Percentiles rank a stretch among this genome's conserved stretches.
phyloP scores from a whole-genome alignment of 2,797 vertebrate genomes.

The Sebastolobus alascanus region DNA sequence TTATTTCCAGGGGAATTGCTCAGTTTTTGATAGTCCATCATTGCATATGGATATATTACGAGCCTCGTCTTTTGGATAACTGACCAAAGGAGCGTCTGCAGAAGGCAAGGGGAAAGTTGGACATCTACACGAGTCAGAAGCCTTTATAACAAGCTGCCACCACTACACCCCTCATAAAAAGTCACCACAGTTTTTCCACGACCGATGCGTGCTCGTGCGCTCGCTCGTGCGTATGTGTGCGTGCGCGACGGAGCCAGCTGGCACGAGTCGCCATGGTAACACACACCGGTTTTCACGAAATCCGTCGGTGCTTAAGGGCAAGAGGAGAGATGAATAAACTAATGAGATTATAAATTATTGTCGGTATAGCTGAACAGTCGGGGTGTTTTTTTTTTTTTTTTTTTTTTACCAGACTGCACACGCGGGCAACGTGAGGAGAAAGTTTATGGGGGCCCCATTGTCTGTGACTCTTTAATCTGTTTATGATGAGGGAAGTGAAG shows the following conservation, averaged over 20 bases:
- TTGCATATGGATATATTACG: too few species aligned
- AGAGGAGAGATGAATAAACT: constrained; percentile 80
- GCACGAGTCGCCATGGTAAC: constrained; percentile 86
- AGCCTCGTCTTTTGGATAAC: too few species aligned
- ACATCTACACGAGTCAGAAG: too few species aligned
- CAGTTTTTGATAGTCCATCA: too few species aligned
- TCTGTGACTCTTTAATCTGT: constrained; percentile 62
- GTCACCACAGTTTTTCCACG: constrained; percentile 60
- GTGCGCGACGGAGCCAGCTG: constrained; percentile 78
- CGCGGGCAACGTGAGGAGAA: constrained; percentile 71
- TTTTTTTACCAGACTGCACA: constrained; percentile 56
- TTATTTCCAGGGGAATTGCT: too few species aligned
- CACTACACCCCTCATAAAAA: constrained; percentile 32
- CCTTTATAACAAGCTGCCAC: too few species aligned
- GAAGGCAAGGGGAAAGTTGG: too few species aligned
- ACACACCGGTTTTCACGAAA: constrained; percentile 76
- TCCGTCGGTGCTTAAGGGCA: constrained; percentile 75
- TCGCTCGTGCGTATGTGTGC: neutral
- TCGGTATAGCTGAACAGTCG: constrained; percentile 73
- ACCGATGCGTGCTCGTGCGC: constrained; percentile 23
- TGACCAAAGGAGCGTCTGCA: too few species aligned
- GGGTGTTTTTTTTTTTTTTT: constrained; percentile 32
- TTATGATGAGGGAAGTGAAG: constrained; percentile 56
- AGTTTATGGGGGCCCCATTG: constrained; percentile 68
- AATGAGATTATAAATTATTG: constrained; percentile 82